Conservation (phyloP, 2,888 invertebrate species). For the Byasa hedistus region DNA sequence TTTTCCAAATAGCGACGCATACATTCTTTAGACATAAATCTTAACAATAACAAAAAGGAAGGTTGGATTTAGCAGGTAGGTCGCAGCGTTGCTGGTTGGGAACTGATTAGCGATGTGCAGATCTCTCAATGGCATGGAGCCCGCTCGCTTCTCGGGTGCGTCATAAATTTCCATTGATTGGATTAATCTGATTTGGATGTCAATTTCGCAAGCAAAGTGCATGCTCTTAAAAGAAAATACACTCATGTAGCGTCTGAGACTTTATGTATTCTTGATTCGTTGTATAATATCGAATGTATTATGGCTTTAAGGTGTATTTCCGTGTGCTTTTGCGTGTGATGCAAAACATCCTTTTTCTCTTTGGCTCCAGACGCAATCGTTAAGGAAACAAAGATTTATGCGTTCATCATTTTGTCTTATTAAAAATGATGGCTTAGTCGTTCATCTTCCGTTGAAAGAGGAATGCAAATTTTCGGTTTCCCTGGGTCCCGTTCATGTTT, state of each 20-base stretch:
- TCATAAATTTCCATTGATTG: slow-evolving; percentile 81
- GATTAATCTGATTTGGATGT: slow-evolving; percentile 81
- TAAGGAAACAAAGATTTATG: slow-evolving; percentile 62
- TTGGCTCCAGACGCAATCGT: slow-evolving; percentile 55
- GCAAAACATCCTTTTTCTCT: slow-evolving; percentile 41
- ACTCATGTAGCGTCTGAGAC: slow-evolving; percentile 56
- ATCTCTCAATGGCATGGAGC: slow-evolving; percentile 66
- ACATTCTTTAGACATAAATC: slow-evolving; percentile 10
- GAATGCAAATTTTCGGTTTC: slow-evolving; percentile 40
- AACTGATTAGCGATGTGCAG: slow-evolving; percentile 68
- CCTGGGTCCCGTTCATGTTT: slow-evolving; percentile 8
- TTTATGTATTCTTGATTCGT: slow-evolving; percentile 59
- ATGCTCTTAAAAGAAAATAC: slow-evolving; percentile 72
- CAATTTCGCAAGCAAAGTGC: slow-evolving; percentile 74
- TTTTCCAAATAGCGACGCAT: background rate
- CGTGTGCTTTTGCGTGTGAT: slow-evolving; percentile 48
- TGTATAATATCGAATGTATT: slow-evolving; percentile 66
- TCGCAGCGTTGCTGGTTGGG: slow-evolving; percentile 51
- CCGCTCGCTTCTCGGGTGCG: slow-evolving; percentile 68
- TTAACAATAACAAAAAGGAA: slow-evolving; percentile 38
- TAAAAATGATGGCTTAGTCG: slow-evolving; percentile 56
- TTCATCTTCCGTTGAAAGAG: slow-evolving; percentile 40
- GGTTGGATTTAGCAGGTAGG: slow-evolving; percentile 47
- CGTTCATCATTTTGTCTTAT: slow-evolving; percentile 63
- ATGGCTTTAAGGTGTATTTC: slow-evolving; percentile 51